These are phyloP conservation scores for Heterochromis multidens DNA, from an alignment of 2,113 vertebrate genomes.

Conservation along the genomic window DNA sequence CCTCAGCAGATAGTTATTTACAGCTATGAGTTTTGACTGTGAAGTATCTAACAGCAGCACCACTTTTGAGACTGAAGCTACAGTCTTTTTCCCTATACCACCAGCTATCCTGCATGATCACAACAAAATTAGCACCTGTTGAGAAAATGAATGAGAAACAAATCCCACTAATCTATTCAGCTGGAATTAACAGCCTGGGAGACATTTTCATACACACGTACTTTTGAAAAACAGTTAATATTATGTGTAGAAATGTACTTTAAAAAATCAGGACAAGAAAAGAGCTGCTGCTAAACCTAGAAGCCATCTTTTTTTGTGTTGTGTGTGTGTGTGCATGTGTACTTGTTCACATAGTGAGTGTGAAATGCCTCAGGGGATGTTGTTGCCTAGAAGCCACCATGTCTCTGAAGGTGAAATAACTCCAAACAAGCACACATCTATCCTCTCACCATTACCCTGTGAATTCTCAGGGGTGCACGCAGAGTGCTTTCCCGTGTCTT, in stretches of 20 bases:
- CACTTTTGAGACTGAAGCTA: background rate
- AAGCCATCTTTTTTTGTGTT: background rate
- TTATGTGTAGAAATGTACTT: background rate
- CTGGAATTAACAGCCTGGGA: background rate
- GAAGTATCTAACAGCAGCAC: background rate
- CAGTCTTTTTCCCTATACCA: background rate
- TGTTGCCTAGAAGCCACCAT: slow-evolving; percentile 60
- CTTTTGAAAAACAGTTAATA: background rate
- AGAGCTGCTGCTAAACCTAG: background rate
- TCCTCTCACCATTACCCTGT: slow-evolving; percentile 62
- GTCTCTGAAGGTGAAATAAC: slow-evolving; percentile 69
- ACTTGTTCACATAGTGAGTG: slow-evolving; percentile 50
- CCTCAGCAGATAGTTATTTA: background rate
- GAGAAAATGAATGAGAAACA: background rate
- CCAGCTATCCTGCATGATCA: background rate
- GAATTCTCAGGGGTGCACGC: slow-evolving; percentile 29
- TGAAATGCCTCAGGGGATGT: slow-evolving; percentile 42
- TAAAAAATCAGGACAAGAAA: slow-evolving; percentile 32
- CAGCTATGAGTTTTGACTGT: background rate
- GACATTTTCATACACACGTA: background rate
- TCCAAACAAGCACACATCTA: slow-evolving; percentile 50
- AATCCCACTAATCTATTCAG: background rate
- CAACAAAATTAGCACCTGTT: background rate
- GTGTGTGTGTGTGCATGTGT: slow-evolving; percentile 1
- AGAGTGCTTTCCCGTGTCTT: slow-evolving; percentile 73